Percentiles rank a stretch among this genome's conserved stretches.
These are phyloP conservation scores for Rhizoglyphus robini DNA, from an alignment of 1,140 invertebrate species.

Conservation along the genomic window DNA sequence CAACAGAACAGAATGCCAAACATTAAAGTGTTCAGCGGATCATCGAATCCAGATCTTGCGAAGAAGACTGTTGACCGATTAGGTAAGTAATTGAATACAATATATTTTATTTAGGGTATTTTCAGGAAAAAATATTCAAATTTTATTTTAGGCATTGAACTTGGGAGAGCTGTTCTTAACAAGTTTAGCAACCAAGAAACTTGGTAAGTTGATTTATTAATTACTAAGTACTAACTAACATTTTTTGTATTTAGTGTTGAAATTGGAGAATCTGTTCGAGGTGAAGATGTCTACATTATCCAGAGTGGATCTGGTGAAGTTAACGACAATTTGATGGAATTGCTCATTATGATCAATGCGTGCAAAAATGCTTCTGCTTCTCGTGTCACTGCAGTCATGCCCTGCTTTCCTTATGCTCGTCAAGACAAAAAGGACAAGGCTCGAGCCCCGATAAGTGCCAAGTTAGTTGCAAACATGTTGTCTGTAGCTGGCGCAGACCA, in stretches of 20 bases:
- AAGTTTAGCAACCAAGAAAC: conserved; percentile 98
- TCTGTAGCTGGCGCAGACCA: conserved; percentile 96
- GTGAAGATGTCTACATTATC: conserved; percentile 98
- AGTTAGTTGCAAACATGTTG: conserved; percentile 95
- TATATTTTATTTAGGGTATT: too few relatives aligned
- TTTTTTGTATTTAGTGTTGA: conserved; percentile 58
- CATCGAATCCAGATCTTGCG: conserved; percentile 86
- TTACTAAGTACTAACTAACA: background rate
- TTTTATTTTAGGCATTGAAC: conserved; percentile 49
- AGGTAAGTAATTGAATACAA: too few relatives aligned
- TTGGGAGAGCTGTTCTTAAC: conserved; percentile 89
- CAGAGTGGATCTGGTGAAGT: conserved; percentile 95
- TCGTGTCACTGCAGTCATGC: conserved; percentile 92
- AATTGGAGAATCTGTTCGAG: conserved; percentile 94
- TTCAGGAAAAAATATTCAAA: too few relatives aligned
- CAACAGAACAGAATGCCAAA: conserved; percentile 88
- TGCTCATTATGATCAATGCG: conserved; percentile 98
- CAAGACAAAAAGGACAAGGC: conserved; percentile 99
- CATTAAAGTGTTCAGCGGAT: conserved; percentile 93
- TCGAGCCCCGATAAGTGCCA: conserved; percentile 93
- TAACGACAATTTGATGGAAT: conserved; percentile 97
- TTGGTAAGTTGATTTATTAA: conserved; percentile 50
- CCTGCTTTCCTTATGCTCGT: conserved; percentile 93
- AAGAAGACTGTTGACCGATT: conserved; percentile 83
- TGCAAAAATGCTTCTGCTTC: conserved; percentile 98